Evolutionary conservation across 2,113 vertebrate species (phyloP).

Genomic region (Stercorarius parasiticus): DNA sequence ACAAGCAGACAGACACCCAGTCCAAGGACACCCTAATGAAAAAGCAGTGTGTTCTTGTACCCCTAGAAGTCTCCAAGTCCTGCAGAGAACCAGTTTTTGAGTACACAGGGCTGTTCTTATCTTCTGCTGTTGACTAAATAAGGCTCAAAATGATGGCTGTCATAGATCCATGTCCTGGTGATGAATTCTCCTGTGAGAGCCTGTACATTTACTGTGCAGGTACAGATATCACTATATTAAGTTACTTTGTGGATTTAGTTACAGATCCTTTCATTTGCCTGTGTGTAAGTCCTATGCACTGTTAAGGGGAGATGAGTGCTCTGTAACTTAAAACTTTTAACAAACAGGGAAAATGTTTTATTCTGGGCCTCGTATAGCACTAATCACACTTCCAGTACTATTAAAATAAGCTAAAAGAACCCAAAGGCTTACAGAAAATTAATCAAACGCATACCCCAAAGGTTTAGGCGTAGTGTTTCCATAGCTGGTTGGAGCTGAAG

Average conservation of each 20-base stretch:
- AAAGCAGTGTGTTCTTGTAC: background rate
- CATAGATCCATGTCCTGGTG: background rate
- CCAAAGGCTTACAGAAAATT: background rate
- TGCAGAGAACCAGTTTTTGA: background rate
- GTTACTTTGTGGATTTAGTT: background rate
- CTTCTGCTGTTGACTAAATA: background rate
- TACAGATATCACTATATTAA: background rate
- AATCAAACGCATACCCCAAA: conserved; percentile 84
- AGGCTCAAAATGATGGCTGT: background rate
- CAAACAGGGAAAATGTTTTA: background rate
- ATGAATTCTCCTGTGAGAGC: background rate
- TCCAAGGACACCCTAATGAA: background rate
- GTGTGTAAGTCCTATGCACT: background rate
- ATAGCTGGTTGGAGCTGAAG: conserved; percentile 89
- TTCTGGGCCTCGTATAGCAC: background rate
- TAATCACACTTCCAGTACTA: background rate
- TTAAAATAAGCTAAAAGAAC: background rate
- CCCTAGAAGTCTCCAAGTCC: background rate
- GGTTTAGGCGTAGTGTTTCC: conserved; percentile 89
- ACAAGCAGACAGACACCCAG: background rate
- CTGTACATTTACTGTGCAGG: background rate
- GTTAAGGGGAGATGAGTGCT: background rate
- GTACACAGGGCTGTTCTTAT: background rate
- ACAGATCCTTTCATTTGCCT: background rate
- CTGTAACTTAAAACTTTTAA: background rate